Percentiles rank a stretch among this genome's conserved stretches.
These are phyloP conservation scores for Hyposoter dolosus DNA, from an alignment of 2,888 invertebrate species.

Conservation along the genomic window DNA sequence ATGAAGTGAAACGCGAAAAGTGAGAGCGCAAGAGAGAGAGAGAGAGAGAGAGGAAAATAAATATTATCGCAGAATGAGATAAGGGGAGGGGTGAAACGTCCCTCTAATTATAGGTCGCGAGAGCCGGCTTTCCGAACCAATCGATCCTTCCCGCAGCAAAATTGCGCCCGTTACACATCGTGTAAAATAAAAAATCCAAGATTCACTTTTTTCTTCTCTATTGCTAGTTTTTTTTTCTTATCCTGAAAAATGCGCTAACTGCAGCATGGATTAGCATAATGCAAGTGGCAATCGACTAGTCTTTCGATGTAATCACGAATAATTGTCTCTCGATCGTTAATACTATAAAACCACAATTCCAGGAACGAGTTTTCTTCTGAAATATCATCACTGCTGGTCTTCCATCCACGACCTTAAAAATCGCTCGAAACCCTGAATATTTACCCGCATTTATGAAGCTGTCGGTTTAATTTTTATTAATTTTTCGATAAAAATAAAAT, in stretches of 20 bases:
- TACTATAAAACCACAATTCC: not conserved
- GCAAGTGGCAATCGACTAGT: not conserved
- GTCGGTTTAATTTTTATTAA: not conserved
- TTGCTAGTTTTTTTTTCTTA: not conserved
- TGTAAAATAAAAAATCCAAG: not conserved
- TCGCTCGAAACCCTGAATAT: too few relatives aligned
- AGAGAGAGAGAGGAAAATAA: conserved; percentile 28
- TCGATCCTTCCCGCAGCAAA: conserved; percentile 66
- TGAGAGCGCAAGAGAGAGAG: not conserved
- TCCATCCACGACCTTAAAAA: not conserved
- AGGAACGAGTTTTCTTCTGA: not conserved
- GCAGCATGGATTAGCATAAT: conserved; percentile 4
- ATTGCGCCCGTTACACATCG: conserved; percentile 41
- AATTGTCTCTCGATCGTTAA: not conserved
- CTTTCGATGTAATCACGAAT: not conserved
- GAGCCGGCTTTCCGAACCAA: conserved; percentile 67
- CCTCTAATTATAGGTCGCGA: conserved; percentile 70
- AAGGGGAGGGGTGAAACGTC: conserved; percentile 57
- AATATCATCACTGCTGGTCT: not conserved
- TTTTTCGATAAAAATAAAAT: not conserved
- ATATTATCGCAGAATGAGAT: conserved; percentile 47
- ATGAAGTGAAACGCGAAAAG: not conserved
- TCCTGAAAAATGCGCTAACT: not conserved
- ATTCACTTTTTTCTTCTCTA: not conserved
- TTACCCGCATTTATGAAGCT: too few relatives aligned